Conservation (phyloP, 2,113 vertebrate genomes). For the Casuarius casuarius region DNA sequence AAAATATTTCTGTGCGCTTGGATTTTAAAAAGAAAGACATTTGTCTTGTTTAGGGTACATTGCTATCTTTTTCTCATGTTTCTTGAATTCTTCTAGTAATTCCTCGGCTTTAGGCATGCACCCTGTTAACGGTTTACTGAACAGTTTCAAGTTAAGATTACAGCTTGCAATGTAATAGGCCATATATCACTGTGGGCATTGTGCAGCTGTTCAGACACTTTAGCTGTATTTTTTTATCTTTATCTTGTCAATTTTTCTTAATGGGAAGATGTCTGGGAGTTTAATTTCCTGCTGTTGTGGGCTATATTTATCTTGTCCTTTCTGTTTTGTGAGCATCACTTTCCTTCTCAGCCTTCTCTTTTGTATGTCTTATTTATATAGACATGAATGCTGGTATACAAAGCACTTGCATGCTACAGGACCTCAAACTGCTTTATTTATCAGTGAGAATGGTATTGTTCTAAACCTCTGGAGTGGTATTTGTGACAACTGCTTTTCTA, state of each 20-base stretch:
- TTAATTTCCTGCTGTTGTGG: conserved; percentile 62
- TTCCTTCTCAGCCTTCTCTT: background rate
- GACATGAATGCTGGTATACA: background rate
- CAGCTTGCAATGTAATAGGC: background rate
- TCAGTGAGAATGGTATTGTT: conserved; percentile 26
- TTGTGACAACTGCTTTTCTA: conserved; percentile 1
- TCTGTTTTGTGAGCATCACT: conserved; percentile 19
- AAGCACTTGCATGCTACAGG: conserved; percentile 27
- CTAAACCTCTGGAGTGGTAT: background rate
- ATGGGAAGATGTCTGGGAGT: conserved; percentile 25
- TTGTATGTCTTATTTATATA: conserved; percentile 25
- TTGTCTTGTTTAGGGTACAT: background rate
- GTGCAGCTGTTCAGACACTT: conserved; percentile 28
- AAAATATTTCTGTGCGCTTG: background rate
- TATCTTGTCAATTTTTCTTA: conserved; percentile 55
- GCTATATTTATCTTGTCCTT: background rate
- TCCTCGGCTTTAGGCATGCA: background rate
- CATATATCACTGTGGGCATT: background rate
- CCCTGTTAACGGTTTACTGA: background rate
- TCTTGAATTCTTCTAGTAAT: background rate
- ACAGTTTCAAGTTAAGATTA: background rate
- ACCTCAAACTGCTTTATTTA: conserved; percentile 39
- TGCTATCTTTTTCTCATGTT: background rate
- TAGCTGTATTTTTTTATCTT: background rate
- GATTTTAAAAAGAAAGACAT: background rate